Evolutionary conservation across 2,113 vertebrate genomes (phyloP).

Genomic region (Vidua macroura): DNA sequence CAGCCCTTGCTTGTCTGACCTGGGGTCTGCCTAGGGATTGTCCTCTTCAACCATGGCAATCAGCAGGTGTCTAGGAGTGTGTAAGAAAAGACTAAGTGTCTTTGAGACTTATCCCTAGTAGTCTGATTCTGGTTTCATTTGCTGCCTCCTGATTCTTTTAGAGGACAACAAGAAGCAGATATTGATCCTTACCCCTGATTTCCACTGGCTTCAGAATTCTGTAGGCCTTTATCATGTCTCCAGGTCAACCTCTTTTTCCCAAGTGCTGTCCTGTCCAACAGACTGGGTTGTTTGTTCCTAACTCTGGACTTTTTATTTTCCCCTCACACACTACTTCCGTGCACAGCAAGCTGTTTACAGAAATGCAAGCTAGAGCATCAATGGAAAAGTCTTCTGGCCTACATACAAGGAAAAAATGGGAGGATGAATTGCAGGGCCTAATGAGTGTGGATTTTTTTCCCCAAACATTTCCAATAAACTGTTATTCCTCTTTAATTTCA

Average conservation of each 20-base stretch:
- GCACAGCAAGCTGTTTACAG: neutral
- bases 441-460: neutral
- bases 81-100: neutral
- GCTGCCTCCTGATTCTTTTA: neutral
- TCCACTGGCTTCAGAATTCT: neutral
- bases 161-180: neutral
- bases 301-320: neutral
- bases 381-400: neutral
- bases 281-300: neutral
- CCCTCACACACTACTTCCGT: neutral
- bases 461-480: neutral
- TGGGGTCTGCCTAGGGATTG: neutral
- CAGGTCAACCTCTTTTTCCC: neutral
- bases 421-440: neutral
- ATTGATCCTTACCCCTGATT: neutral
- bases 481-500: neutral
- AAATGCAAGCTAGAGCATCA: neutral
- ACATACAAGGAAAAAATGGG: neutral
- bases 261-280: neutral
- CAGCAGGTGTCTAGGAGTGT: neutral
- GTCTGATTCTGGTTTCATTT: neutral
- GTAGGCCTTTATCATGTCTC: neutral
- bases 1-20: neutral
- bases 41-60: neutral
- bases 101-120: neutral